phyloP scores from a whole-genome alignment of 2,797 vertebrate genomes.

The Megaceryle alcyon region DNA sequence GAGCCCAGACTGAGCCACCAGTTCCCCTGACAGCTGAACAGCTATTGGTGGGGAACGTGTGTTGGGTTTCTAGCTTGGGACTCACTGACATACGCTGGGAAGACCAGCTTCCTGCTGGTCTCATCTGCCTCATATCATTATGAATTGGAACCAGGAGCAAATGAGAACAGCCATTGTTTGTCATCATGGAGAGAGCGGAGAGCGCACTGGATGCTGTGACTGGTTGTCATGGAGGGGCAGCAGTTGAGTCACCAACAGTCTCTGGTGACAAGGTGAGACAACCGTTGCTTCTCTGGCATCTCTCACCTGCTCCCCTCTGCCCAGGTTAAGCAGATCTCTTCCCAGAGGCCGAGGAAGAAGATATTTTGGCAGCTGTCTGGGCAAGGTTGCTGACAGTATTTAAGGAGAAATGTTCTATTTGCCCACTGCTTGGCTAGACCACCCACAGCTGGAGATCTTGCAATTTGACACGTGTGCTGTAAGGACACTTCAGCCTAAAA shows the following conservation, averaged over 20 bases:
- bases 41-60: neutral
- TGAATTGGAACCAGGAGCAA: neutral
- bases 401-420: neutral
- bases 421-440: neutral
- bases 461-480: rapidly evolving
- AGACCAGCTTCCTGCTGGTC: neutral
- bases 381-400: neutral
- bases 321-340: neutral
- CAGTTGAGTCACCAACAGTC: neutral
- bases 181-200: neutral
- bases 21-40: neutral
- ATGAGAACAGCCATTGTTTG: neutral
- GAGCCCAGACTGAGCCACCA: too few relatives aligned
- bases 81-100: rapidly evolving
- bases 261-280: neutral
- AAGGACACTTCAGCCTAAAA: neutral
- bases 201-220: neutral
- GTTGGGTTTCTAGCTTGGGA: neutral
- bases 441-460: neutral
- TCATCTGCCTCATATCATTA: neutral
- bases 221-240: neutral
- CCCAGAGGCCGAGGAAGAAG: neutral
- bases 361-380: neutral
- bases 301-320: neutral
- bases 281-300: neutral